Evolutionary conservation across 2,888 invertebrate species (phyloP), one percentile per base, ranked within the genome.

Genomic region (Drosophila histrio): DNA sequence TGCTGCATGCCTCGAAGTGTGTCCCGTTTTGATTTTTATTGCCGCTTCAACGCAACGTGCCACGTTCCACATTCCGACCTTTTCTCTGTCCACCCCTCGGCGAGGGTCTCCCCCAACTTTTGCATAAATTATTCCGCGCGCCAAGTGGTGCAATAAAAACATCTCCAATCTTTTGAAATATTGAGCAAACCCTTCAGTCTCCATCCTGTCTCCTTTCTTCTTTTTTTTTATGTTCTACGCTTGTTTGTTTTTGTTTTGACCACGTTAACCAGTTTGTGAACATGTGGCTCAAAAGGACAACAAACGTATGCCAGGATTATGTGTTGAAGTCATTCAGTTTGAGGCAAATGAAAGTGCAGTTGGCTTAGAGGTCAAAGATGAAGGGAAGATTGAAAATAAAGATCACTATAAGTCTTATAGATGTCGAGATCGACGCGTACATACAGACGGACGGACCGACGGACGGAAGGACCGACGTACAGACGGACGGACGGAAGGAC

Each of bases 1-100:
- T 66, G 65, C 52, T 39, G 83, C 79, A 70, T 50, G 53, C 28
- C 50, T 54, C 32, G 49, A 60, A 65, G 54, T 70, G 60, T 67
- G 54, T 46, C 41, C 59, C 50, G 62, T 70, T 84, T 72, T 72
- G 72, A 72, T 80, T 87, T 84, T 84, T 80, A 77, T 77, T 80
- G 72, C 65, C 68, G 24, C 65, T 34, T 13, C 52, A 39, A 57
- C 54, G 17, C 17, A 36, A 17, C 36, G 34, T 26, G 50, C 39
- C 24, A 11, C 57, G 61, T 34, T 28, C 9, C 44, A 17, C 50
- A 30, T 19, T 41, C 28, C 11, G 58, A 53, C 60, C 46, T 56
- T 57, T 56, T 52, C 24, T 32, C 13, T n/a, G 28, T 4, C 32
- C 32, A 28, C 19, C n/a, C 26, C 26, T 41, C 9, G 22, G 46